A percentile compares a stretch with the other conserved stretches of the same genome.
Conservation (phyloP, 2,113 vertebrate species). For the Ifrita kowaldi region DNA sequence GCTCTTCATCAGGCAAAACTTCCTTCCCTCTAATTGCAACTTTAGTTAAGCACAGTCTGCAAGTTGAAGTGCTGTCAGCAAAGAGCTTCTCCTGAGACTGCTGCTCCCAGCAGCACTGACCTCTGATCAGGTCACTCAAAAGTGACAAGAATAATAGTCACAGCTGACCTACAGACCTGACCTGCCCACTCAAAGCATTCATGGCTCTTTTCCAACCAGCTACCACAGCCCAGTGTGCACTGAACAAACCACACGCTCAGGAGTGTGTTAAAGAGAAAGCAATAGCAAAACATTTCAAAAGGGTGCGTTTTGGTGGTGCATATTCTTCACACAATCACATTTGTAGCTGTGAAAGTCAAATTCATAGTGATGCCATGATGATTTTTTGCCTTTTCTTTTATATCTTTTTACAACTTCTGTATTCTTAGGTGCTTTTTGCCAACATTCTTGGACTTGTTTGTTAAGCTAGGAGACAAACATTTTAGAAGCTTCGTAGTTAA, state of each 20-base stretch:
- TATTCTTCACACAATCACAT: background rate
- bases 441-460: too few species aligned
- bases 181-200: background rate
- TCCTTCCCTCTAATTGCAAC: background rate
- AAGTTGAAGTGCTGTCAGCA: rapidly evolving
- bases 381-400: too few species aligned
- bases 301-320: background rate
- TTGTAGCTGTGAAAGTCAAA: rapidly evolving
- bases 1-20: background rate
- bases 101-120: background rate
- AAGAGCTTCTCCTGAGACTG: background rate
- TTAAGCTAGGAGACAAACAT: too few species aligned
- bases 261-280: background rate
- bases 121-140: background rate
- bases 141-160: background rate
- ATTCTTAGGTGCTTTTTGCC: too few species aligned
- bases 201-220: background rate
- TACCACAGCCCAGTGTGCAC: background rate
- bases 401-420: too few species aligned
- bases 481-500: too few species aligned
- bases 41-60: background rate
- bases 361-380: background rate
- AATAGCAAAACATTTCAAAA: background rate
- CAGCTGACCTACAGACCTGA: background rate
- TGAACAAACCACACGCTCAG: background rate